phyloP scores from a whole-genome alignment of 2,113 vertebrate genomes.

The Microcebus murinus region DNA sequence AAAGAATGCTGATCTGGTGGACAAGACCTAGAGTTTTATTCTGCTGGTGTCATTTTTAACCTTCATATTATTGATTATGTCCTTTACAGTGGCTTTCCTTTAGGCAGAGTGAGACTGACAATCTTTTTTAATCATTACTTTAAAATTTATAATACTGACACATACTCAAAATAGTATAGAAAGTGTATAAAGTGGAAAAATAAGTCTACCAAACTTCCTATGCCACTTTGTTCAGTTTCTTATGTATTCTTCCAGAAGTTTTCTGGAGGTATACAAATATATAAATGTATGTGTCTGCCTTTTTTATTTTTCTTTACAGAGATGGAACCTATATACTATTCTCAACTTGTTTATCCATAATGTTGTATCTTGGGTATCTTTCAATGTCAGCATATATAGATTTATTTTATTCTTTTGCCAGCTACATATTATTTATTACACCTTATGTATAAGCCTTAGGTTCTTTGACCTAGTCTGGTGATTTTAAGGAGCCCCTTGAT shows the following conservation, averaged over 20 bases:
- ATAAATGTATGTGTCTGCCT: neutral
- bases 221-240: conserved; percentile 19
- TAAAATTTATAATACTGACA: neutral
- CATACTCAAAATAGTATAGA: neutral
- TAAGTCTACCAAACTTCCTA: neutral
- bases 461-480: neutral
- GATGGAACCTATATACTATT: neutral
- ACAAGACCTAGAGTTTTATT: conserved; percentile 4
- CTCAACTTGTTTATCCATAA: conserved; percentile 14
- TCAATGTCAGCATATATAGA: neutral
- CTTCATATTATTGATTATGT: neutral
- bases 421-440: neutral
- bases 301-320: neutral
- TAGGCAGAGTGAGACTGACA: neutral
- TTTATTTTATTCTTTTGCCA: conserved; percentile 23
- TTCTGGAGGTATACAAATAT: neutral
- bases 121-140: conserved; percentile 18
- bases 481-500: conserved; percentile 15
- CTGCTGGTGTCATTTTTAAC: neutral
- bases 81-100: neutral
- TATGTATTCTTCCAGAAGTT: conserved; percentile 12
- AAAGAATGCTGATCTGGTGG: neutral
- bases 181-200: neutral
- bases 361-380: neutral
- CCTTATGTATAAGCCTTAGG: neutral